Base-by-base conservation (phyloP, 2,113 vertebrate species). In the Pituophis catenifer region DNA sequence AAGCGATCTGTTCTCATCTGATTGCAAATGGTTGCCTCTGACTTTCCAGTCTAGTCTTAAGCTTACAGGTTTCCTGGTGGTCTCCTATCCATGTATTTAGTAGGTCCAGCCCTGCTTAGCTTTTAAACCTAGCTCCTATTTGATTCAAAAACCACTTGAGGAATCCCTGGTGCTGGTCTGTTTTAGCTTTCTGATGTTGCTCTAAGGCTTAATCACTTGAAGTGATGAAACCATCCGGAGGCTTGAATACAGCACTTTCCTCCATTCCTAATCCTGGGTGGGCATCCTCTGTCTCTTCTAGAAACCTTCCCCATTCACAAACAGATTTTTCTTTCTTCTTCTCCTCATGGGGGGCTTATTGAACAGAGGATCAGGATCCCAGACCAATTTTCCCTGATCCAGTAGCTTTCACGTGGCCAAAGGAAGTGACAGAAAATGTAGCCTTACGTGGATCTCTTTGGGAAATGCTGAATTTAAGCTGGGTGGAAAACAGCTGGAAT, bases 281-380 rank as follows among this genome's bases (percentile, higher is more conserved):
- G 65, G 29, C 65, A 5, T 75, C 65, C 65, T 33, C 13, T 13
- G 11, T 1, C 65, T 70, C 65, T n/a, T 70, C 65, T n/a, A n/a
- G 65, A 95, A 88, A 92, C 95, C 92, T 94, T 97, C 97, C 94
- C 96, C 94, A 86, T 97, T 97, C 97, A 97, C 96, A 92, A 23
- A 96, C 95, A 94, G 95, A 93, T 97, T 97, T 98, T 97, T 95
- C 97, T 98, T 98, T 96, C 97, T 97, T 97, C 97, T 96, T 95
- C 96, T 94, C 89, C 96, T 96, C 96, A 96, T 96, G 94, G 94
- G 97, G 95, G 97, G 97, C 94, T 96, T 96, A 96, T 94, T 97
- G 96, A 93, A 96, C 94, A 94, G 95, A 93, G 95, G 95, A 96
- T 15, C n/a, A 17, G 65, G 65, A 15, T 15, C 13, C 0, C 5